Evolutionary conservation across 2,888 invertebrate genomes (phyloP), one percentile per base, ranked within the genome.

Genomic region (Margaritifera margaritifera): DNA sequence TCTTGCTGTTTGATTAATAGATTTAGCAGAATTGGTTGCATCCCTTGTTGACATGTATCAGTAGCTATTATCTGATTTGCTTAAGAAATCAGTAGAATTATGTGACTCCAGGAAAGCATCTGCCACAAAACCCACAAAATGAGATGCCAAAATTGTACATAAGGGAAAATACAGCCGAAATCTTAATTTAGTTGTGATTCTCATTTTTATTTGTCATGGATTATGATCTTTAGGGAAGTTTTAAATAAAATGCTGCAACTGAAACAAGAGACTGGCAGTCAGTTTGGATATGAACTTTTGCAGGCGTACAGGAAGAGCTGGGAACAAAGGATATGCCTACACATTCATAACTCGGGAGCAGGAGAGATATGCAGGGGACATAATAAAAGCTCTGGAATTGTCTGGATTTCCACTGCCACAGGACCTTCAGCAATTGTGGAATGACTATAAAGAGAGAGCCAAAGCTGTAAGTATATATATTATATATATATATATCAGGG

Each of bases 291-390:
- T 42, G 15, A 42, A 42, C 55, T 20, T 63, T 76, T 85, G 72
- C 72, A 92, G 92, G 11, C 89, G 92, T 20, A 92, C 92, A 5
- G 92, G 92, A n/a, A 82, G 92, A 62, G 92, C 92, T 24, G 99
- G 99, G 1, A 98, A 98, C 90, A 97, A 97, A 89, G 99, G 99
- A 6, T 96, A 92, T 90, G 98, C 99, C 0, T 99, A 96, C 92
- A 99, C 99, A 0, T 99, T 99, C 89, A 93, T 99, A 11, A 96
- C 98, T 0, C 94, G 95, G 0, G 98, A 98, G 74, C 99, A 99
- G 89, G 96, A 96, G 22, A 92, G 95, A 66, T 96, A 97, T 91
- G 94, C 97, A 0, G 97, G 97, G 18, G 99, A 99, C 88, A 94
- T 98, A 72, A 92, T 97, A 66, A 93, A 96, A 63, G 99, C 99